A percentile compares a stretch with the other conserved stretches of the same genome.
These are phyloP conservation scores for Hippoglossus hippoglossus DNA, from an alignment of 2,797 vertebrate genomes.

Conservation along the genomic window DNA sequence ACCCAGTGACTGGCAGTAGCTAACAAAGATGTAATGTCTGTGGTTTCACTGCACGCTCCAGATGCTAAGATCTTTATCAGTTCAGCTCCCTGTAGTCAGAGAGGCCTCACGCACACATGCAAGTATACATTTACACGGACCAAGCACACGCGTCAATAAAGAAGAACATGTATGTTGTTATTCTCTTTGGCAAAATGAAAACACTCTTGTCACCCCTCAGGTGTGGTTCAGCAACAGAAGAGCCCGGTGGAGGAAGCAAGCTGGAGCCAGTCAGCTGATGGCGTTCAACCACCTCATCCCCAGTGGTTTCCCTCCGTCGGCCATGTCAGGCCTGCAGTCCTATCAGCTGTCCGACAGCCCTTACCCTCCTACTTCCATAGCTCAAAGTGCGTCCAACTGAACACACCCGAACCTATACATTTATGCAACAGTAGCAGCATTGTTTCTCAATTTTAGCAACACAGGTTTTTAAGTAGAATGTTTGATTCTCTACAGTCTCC, in stretches of 20 bases:
- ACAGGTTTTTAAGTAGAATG: neutral
- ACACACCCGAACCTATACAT: neutral
- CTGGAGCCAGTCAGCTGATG: slow-evolving; percentile 98
- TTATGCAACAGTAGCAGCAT: neutral
- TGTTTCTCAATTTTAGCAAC: neutral
- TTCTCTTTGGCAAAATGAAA: neutral
- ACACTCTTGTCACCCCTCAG: slow-evolving; percentile 71
- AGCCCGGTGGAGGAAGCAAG: slow-evolving; percentile 99
- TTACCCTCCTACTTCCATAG: slow-evolving; percentile 94
- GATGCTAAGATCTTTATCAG: slow-evolving; percentile 76
- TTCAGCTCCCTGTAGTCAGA: slow-evolving; percentile 40
- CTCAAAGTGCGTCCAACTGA: slow-evolving; percentile 87
- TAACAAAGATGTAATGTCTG: slow-evolving; percentile 72
- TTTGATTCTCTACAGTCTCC: slow-evolving; percentile 56
- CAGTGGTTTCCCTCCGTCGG: slow-evolving; percentile 95
- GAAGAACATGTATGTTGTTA: neutral
- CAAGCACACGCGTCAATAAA: slow-evolving; percentile 2
- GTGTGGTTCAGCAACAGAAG: slow-evolving; percentile 99
- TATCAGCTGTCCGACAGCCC: slow-evolving; percentile 97
- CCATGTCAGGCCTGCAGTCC: slow-evolving; percentile 94
- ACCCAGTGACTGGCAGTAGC: slow-evolving; percentile 59
- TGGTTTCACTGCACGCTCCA: slow-evolving; percentile 61
- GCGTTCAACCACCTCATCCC: slow-evolving; percentile 99
- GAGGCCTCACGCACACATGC: slow-evolving; percentile 19
- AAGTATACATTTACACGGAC: neutral